These are phyloP conservation scores for Kradibia gibbosae DNA, from an alignment of 1,140 invertebrate genomes.

Conservation along the genomic window DNA sequence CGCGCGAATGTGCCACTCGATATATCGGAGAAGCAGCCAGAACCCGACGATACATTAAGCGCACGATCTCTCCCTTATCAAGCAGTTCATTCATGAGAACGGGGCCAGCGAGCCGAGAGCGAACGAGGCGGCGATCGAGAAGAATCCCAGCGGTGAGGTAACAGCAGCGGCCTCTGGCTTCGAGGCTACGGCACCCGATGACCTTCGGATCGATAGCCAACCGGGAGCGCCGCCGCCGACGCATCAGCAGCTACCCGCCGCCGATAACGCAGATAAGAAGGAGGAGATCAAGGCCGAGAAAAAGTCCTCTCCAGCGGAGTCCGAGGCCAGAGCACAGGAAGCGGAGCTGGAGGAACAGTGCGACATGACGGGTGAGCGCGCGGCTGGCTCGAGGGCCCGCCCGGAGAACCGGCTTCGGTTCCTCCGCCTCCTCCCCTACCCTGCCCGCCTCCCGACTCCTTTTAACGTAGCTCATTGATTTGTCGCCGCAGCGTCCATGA, in stretches of 20 bases:
- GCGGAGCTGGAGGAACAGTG: constrained; percentile 62
- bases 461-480: too few species aligned
- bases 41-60: too few species aligned
- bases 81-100: not conserved
- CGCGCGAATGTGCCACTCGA: too few species aligned
- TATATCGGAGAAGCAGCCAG: too few species aligned
- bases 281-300: not conserved
- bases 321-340: constrained; percentile 48
- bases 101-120: not conserved
- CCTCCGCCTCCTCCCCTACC: too few species aligned
- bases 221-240: too few species aligned
- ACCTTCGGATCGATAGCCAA: too few species aligned
- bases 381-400: too few species aligned
- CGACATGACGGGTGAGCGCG: constrained; percentile 67
- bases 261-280: not conserved
- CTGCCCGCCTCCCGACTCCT: too few species aligned
- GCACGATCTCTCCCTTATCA: too few species aligned
- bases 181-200: too few species aligned
- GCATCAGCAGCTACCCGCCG: not conserved
- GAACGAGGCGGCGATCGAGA: not conserved
- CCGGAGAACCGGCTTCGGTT: not conserved
- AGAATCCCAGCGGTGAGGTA: not conserved
- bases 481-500: constrained; percentile 77
- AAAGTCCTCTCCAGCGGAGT: constrained; percentile 36
- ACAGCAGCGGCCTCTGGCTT: not conserved